Conservation (phyloP, 2,113 vertebrate species). For the Periophthalmus modestus region DNA sequence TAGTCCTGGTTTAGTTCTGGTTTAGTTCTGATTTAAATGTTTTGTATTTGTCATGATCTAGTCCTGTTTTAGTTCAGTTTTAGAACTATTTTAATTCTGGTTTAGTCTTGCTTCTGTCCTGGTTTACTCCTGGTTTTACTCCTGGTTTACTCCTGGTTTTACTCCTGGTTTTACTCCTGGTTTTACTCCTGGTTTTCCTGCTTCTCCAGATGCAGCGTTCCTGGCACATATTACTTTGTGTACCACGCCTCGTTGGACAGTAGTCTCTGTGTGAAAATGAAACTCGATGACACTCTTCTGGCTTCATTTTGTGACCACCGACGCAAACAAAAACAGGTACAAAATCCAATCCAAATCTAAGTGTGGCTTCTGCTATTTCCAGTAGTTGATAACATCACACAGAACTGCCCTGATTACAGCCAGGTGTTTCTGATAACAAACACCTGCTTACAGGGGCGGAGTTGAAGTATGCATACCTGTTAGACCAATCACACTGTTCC, state of each 20-base stretch:
- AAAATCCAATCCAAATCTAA: too few species aligned
- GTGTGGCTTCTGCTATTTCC: too few species aligned
- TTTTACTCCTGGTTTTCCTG: neutral
- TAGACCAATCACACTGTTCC: too few species aligned
- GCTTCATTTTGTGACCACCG: conserved; percentile 54
- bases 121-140: too few species aligned
- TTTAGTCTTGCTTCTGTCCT: neutral
- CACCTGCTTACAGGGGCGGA: too few species aligned
- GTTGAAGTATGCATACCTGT: too few species aligned
- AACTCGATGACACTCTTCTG: conserved; percentile 4
- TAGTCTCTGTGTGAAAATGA: conserved; percentile 52
- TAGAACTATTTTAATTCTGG: neutral
- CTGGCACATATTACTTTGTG: conserved; percentile 61
- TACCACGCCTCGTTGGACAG: conserved; percentile 50
- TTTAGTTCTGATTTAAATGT: neutral
- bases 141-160: neutral
- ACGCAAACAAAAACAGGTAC: conserved; percentile 28
- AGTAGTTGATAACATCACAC: too few species aligned
- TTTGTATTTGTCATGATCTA: too few species aligned
- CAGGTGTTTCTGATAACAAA: too few species aligned
- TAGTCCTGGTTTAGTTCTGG: neutral
- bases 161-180: neutral
- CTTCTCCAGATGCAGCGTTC: conserved; percentile 42
- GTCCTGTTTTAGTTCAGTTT: neutral
- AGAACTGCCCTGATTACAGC: too few species aligned